Evolutionary conservation across 2,797 vertebrate species (phyloP).

Genomic region (Cryptoprocta ferox): DNA sequence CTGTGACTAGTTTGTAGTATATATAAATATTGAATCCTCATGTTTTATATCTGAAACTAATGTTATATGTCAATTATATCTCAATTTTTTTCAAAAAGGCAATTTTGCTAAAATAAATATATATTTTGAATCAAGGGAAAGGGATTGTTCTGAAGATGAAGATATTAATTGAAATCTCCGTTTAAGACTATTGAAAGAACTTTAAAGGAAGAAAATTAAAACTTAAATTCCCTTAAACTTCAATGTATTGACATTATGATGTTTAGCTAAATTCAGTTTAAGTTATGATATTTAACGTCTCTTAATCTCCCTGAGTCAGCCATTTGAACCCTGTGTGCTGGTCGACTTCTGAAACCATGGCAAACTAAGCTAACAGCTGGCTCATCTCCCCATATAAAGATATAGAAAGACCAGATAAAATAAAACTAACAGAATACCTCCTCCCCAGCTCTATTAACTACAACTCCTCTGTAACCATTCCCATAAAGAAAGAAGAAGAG

Average conservation of each 20-base stretch:
- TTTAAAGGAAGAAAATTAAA: slow-evolving; percentile 44
- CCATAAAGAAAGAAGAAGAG: not conserved
- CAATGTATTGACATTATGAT: not conserved
- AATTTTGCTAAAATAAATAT: not conserved
- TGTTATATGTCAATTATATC: not conserved
- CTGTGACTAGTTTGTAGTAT: no score
- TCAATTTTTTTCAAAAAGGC: not conserved
- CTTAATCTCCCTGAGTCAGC: not conserved
- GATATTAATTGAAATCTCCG: slow-evolving; percentile 17
- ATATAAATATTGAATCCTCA: not conserved
- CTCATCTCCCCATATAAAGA: not conserved
- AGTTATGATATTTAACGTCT: not conserved
- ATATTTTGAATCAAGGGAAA: slow-evolving; percentile 34
- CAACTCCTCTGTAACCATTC: not conserved
- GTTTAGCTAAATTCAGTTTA: not conserved
- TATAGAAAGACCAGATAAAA: not conserved
- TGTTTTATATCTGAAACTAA: not conserved
- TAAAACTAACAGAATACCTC: not conserved
- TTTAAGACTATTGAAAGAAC: slow-evolving; percentile 58
- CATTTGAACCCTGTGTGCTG: not conserved
- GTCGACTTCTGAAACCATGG: not conserved
- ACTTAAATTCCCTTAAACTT: not conserved
- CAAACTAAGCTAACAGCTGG: not conserved
- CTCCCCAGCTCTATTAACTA: not conserved
- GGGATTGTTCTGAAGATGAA: not conserved